phyloP scores from a whole-genome alignment of 2,888 invertebrate species.

The Epirrita christyi region DNA sequence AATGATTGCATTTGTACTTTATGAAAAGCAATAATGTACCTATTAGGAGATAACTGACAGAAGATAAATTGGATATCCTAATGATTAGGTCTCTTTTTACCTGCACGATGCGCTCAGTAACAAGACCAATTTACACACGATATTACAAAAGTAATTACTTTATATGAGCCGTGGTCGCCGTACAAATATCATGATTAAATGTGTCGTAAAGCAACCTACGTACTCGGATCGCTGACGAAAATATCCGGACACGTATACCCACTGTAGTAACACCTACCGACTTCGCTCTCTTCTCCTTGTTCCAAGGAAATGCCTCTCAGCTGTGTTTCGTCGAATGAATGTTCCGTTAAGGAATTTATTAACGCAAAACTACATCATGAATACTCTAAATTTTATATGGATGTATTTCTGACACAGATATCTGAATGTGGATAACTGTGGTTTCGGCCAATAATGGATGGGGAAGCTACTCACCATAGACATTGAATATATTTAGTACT shows the following conservation, averaged over 20 bases:
- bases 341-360: constrained; percentile 26
- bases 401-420: no score
- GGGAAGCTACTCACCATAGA: not conserved
- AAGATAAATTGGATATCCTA: not conserved
- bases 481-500: no score
- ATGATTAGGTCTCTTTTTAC: not conserved
- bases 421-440: no score
- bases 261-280: constrained; percentile 39
- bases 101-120: constrained; percentile 14
- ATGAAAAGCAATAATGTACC: not conserved
- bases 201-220: constrained; percentile 58
- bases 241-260: constrained; percentile 55
- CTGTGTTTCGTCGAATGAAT: constrained; percentile 45
- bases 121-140: constrained; percentile 20
- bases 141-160: constrained; percentile 46
- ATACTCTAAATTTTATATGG: not conserved
- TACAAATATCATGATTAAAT: constrained; percentile 47
- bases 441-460: no score
- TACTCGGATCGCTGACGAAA: constrained; percentile 53
- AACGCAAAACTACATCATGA: constrained; percentile 2
- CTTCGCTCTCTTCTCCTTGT: constrained; percentile 48
- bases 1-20: constrained; percentile 2
- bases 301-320: constrained; percentile 47
- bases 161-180: constrained; percentile 43
- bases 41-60: not conserved